Conservation (phyloP, 1,140 invertebrate genomes). For the Ceratina calcarata region DNA sequence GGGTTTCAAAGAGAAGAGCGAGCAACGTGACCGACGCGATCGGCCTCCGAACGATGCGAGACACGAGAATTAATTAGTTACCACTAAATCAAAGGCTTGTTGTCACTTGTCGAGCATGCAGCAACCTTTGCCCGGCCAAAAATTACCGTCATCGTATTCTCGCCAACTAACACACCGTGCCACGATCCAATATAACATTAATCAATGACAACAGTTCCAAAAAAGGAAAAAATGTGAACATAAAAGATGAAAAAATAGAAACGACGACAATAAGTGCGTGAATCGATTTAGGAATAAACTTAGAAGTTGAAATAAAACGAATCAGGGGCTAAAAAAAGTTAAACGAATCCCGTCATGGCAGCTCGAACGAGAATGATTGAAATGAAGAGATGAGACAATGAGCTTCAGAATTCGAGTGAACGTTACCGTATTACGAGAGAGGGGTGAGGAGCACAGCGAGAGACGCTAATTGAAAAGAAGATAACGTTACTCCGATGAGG, state of each 20-base stretch:
- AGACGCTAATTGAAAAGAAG: conserved; percentile 16
- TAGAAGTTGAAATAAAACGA: not conserved
- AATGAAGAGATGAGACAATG: not conserved
- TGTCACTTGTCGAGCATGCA: conserved; percentile 76
- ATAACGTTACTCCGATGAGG: conserved; percentile 19
- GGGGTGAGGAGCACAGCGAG: not conserved
- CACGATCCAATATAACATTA: conserved; percentile 79
- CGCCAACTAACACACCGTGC: conserved; percentile 80
- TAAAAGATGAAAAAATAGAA: not conserved
- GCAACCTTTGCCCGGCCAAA: conserved; percentile 76
- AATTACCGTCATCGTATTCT: conserved; percentile 67
- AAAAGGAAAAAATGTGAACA: conserved; percentile 51
- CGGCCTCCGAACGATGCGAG: conserved; percentile 59
- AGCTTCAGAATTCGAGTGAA: not conserved
- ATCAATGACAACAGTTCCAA: conserved; percentile 77
- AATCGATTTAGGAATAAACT: not conserved
- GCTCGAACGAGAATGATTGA: conserved; percentile 22
- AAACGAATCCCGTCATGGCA: conserved; percentile 55
- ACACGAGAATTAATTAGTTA: conserved; percentile 76
- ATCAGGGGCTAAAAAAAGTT: not conserved
- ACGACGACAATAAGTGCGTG: not conserved
- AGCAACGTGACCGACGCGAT: conserved; percentile 69
- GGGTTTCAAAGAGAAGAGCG: conserved; percentile 45
- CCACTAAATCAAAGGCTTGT: conserved; percentile 76
- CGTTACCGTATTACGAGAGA: not conserved